phyloP scores from a whole-genome alignment of 2,888 invertebrate genomes.

The Cyclophora punctaria region DNA sequence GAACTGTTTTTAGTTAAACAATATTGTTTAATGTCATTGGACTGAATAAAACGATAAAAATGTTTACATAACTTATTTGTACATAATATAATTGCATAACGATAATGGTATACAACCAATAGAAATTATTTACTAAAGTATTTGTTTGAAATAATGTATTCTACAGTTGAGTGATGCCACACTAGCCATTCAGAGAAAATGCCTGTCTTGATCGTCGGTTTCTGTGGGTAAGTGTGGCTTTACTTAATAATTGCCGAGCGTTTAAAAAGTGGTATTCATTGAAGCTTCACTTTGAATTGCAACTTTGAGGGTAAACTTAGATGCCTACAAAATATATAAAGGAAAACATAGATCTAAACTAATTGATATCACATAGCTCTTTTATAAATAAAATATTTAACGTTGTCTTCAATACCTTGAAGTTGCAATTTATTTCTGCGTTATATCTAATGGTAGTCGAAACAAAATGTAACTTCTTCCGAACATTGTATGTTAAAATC shows the following conservation, averaged over 20 bases:
- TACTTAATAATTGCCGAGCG: constrained; percentile 29
- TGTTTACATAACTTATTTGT: neutral
- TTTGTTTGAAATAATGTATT: constrained; percentile 29
- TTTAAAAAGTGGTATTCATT: constrained; percentile 30
- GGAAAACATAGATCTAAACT: neutral
- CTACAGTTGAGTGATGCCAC: constrained; percentile 17
- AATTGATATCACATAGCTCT: too few species aligned
- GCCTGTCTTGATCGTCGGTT: too few species aligned
- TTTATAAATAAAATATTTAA: too few species aligned
- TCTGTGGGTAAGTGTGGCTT: too few species aligned
- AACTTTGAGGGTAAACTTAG: constrained; percentile 24
- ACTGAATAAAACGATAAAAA: neutral
- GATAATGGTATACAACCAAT: constrained; percentile 26
- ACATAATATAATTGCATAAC: neutral
- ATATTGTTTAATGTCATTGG: neutral
- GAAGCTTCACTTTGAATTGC: constrained; percentile 39
- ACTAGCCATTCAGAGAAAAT: too few species aligned
- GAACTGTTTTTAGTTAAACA: neutral
- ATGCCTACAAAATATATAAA: neutral
- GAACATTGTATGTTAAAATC: constrained; percentile 54
- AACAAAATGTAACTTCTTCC: constrained; percentile 44
- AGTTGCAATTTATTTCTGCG: constrained; percentile 42
- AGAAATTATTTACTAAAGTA: constrained; percentile 25
- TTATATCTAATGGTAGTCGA: constrained; percentile 40
- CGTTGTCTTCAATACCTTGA: constrained; percentile 4